These are phyloP conservation scores for Lethenteron reissneri DNA, from an alignment of 2,113 vertebrate species.

Conservation along the genomic window DNA sequence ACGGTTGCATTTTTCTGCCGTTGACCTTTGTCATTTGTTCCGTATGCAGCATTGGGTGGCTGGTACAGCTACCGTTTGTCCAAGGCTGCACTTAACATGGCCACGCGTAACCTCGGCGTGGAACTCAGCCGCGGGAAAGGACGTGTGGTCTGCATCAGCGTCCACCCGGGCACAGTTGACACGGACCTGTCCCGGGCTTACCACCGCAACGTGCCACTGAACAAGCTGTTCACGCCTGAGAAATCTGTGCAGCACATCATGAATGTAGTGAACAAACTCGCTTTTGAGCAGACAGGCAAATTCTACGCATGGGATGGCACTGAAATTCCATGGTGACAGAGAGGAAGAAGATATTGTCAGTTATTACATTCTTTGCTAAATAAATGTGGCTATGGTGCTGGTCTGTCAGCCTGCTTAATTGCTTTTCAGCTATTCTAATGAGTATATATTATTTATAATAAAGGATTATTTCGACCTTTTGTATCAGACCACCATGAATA, in stretches of 20 bases:
- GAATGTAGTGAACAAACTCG: constrained; percentile 18
- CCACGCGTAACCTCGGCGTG: constrained; percentile 26
- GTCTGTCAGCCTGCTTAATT: too few relatives aligned
- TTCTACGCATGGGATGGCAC: constrained; percentile 22
- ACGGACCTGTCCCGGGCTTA: constrained; percentile 27
- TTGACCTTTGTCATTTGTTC: background rate
- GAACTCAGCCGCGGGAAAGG: constrained; percentile 20
- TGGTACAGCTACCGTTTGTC: constrained; percentile 28
- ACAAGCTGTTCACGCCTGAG: constrained; percentile 22
- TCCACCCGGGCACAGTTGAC: constrained; percentile 22
- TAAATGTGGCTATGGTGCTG: too few relatives aligned
- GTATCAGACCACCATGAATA: too few relatives aligned
- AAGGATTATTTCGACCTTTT: too few relatives aligned
- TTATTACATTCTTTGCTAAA: too few relatives aligned
- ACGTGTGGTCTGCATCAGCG: constrained; percentile 22
- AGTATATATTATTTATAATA: too few relatives aligned
- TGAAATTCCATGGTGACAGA: constrained; percentile 21
- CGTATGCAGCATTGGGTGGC: constrained; percentile 20
- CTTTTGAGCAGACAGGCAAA: constrained; percentile 18
- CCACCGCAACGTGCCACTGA: constrained; percentile 20
- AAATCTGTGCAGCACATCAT: constrained; percentile 22
- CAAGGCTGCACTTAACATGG: constrained; percentile 30
- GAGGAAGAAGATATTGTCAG: too few relatives aligned
- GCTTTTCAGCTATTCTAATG: too few relatives aligned
- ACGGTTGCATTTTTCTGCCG: too few relatives aligned